Conservation (phyloP, 2,113 vertebrate species). For the Nymphicus hollandicus region DNA sequence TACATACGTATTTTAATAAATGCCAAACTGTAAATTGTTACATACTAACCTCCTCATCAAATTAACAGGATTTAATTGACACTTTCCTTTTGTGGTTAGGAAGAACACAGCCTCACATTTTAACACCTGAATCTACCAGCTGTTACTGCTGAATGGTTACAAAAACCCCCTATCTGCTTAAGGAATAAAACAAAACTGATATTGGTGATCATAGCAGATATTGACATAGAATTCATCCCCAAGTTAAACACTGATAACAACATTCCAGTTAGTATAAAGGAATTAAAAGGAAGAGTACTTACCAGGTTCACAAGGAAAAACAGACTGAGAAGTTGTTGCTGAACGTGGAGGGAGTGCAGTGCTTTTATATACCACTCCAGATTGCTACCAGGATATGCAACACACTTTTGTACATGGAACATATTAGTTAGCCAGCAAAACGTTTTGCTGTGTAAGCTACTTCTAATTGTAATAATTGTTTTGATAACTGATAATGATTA, state of each 20-base stretch:
- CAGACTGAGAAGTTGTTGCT: background rate
- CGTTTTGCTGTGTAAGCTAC: constrained; percentile 49
- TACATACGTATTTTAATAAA: background rate
- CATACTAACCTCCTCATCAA: background rate
- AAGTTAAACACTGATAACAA: accelerated
- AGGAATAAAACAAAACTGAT: background rate
- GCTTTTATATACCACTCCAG: background rate
- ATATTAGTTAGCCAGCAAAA: background rate
- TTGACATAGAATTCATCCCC: background rate
- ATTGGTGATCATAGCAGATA: background rate
- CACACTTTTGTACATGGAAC: background rate
- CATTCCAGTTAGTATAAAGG: background rate
- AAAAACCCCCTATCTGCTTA: accelerated
- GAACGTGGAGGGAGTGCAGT: background rate
- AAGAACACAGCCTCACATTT: background rate
- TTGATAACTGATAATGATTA: background rate
- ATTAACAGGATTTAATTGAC: background rate
- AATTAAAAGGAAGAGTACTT: background rate
- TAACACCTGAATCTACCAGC: background rate
- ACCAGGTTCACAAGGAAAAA: background rate
- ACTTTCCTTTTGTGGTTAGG: background rate
- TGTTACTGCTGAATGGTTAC: background rate
- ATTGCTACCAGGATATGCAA: background rate
- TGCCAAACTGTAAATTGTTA: background rate
- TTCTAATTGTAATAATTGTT: constrained; percentile 43